Evolutionary conservation across 2,113 vertebrate genomes (phyloP).

Genomic region (Bagarius yarrelli): DNA sequence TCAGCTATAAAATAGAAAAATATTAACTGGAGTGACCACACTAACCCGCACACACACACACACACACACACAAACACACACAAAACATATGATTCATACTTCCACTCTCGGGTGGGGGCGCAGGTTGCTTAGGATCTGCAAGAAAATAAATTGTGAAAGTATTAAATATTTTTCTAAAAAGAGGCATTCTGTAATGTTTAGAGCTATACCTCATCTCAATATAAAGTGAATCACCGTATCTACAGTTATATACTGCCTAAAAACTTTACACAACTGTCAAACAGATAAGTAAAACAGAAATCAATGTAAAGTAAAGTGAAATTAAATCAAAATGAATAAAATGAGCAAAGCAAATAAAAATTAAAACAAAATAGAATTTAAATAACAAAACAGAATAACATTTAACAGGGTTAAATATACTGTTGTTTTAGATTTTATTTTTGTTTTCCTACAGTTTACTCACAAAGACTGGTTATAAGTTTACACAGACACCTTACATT

Average conservation of each 20-base stretch:
- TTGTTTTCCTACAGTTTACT: too few relatives aligned
- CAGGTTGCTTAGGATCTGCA: constrained; percentile 29
- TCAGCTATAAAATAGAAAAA: constrained; percentile 53
- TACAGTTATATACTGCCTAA: neutral
- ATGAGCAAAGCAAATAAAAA: neutral
- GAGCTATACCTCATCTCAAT: neutral
- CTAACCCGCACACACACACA: constrained; percentile 4
- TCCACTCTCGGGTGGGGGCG: neutral
- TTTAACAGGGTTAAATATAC: neutral
- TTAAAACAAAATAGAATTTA: neutral
- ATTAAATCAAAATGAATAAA: too few relatives aligned
- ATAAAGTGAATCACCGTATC: neutral
- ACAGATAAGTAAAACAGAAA: neutral
- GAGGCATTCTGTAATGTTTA: constrained; percentile 3
- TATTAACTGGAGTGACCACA: neutral
- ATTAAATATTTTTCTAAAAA: neutral
- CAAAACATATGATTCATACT: neutral
- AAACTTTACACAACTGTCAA: neutral
- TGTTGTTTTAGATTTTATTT: too few relatives aligned
- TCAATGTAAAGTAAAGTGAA: too few relatives aligned
- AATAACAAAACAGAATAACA: neutral
- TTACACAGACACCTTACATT: neutral
- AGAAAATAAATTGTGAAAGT: neutral
- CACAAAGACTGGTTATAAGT: too few relatives aligned
- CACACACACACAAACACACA: neutral